These are phyloP conservation scores for Agraylea sexmaculata DNA, from an alignment of 1,140 invertebrate species.

Conservation along the genomic window DNA sequence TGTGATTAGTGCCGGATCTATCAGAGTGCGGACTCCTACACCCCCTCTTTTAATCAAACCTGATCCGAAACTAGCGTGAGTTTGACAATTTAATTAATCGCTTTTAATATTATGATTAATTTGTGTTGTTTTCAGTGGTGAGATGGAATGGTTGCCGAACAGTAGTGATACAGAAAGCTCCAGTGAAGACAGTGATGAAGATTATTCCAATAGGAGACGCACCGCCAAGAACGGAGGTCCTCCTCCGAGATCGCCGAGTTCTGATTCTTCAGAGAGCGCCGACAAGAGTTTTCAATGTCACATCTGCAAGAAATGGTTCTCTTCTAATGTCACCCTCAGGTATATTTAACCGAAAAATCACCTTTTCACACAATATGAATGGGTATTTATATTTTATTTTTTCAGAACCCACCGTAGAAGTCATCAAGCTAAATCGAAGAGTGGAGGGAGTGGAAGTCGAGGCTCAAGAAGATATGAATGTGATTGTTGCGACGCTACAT, in stretches of 20 bases:
- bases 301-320: slow-evolving; percentile 36
- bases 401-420: slow-evolving; percentile 34
- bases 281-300: slow-evolving; percentile 39
- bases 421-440: slow-evolving; percentile 28
- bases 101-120: not conserved
- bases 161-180: slow-evolving; percentile 13
- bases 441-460: slow-evolving; percentile 24
- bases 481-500: slow-evolving; percentile 34
- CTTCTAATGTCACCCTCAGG: slow-evolving; percentile 35
- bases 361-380: no score
- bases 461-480: slow-evolving; percentile 30
- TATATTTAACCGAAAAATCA: no score
- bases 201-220: slow-evolving; percentile 12
- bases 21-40: no score
- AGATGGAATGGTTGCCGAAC: not conserved
- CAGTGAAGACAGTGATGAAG: slow-evolving; percentile 23
- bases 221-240: slow-evolving; percentile 13
- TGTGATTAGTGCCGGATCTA: no score
- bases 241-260: slow-evolving; percentile 29
- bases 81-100: not conserved
- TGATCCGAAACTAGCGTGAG: no score
- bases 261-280: slow-evolving; percentile 31
- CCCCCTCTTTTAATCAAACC: no score
- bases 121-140: slow-evolving; percentile 12
- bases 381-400: no score